A percentile compares a stretch with the other conserved stretches of the same genome.
Evolutionary conservation across 2,888 invertebrate genomes (phyloP).

Genomic region (Ophion slaviceki): DNA sequence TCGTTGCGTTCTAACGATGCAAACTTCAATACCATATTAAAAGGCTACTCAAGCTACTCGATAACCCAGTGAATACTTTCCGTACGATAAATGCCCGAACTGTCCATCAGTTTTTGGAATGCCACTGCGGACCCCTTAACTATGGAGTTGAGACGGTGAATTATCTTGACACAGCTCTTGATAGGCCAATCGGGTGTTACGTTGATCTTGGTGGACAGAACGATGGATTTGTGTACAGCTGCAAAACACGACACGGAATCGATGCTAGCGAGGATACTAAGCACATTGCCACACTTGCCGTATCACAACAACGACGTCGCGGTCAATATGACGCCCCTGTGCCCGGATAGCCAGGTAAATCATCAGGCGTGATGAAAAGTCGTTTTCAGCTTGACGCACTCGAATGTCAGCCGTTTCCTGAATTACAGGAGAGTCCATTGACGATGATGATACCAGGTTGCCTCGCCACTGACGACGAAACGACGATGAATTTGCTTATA

Average conservation of each 20-base stretch:
- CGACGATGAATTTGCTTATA: conserved; percentile 76
- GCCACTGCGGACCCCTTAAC: background rate
- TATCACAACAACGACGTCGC: conserved; percentile 88
- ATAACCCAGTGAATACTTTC: too few species aligned
- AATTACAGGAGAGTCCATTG: conserved; percentile 73
- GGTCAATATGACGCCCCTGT: conserved; percentile 87
- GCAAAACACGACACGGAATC: conserved; percentile 87
- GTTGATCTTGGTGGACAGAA: conserved; percentile 87
- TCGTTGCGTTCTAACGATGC: too few species aligned
- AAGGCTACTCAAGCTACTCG: too few species aligned
- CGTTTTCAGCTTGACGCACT: background rate
- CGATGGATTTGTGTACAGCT: conserved; percentile 87
- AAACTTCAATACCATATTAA: too few species aligned
- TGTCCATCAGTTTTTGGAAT: background rate
- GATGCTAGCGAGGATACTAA: conserved; percentile 86
- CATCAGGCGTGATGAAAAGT: background rate
- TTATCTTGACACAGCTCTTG: conserved; percentile 71
- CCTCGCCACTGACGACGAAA: conserved; percentile 77
- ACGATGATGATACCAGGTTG: conserved; percentile 78
- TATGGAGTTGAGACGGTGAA: background rate
- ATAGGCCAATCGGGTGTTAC: conserved; percentile 82
- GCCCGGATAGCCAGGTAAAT: conserved; percentile 78
- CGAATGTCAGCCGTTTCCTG: background rate
- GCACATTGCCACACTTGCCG: conserved; percentile 86
- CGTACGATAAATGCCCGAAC: background rate